Conservation (phyloP, 2,888 invertebrate species). For the Meiosimyza decipiens region DNA sequence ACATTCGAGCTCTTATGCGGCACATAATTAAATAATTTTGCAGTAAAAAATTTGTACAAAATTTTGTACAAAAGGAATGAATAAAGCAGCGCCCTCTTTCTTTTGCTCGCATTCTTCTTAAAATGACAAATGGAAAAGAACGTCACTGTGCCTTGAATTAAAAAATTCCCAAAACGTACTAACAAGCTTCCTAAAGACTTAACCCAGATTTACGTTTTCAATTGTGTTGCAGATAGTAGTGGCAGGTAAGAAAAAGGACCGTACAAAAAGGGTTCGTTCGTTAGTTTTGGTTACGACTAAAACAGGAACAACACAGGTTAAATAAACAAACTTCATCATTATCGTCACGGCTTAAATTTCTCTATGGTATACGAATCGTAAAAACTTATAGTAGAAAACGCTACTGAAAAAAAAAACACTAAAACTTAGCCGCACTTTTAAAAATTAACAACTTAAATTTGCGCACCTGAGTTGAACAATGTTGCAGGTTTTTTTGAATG, state of each 20-base stretch:
- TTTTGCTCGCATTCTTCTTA: background rate
- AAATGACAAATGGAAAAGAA: background rate
- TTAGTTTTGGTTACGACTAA: background rate
- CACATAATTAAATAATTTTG: constrained; percentile 22
- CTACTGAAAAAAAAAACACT: background rate
- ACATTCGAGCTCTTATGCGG: too few relatives aligned
- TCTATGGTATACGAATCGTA: constrained; percentile 4
- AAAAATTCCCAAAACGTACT: constrained; percentile 7
- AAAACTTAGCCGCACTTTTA: constrained; percentile 24
- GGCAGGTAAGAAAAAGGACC: background rate
- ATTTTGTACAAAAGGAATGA: background rate
- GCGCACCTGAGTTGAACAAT: background rate
- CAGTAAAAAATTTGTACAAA: constrained; percentile 3
- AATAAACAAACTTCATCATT: background rate
- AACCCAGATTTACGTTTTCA: constrained; percentile 28
- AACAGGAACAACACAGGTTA: background rate
- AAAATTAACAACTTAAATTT: constrained; percentile 28
- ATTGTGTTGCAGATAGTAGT: background rate
- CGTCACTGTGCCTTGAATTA: constrained; percentile 10
- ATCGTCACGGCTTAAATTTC: background rate
- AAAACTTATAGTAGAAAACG: background rate
- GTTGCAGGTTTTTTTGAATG: background rate
- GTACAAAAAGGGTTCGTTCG: background rate
- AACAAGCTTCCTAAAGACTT: constrained; percentile 11
- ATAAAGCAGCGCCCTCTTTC: background rate